Percentiles rank a stretch among this genome's conserved stretches.
These are phyloP conservation scores for Hyperoodon ampullatus DNA, from an alignment of 2,113 vertebrate species.

Conservation along the genomic window DNA sequence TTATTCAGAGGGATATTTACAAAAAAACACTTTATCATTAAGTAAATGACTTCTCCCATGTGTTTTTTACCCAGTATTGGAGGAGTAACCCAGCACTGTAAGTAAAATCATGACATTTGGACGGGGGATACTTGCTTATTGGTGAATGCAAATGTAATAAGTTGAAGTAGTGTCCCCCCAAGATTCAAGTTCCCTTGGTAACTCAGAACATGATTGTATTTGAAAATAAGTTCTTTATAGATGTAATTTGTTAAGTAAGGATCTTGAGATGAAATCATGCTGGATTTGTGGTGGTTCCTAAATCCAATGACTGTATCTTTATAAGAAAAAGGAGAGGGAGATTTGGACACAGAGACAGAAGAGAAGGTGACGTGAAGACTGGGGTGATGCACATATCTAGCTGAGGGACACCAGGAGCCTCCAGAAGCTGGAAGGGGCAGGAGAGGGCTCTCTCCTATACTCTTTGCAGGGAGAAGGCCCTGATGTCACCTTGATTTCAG, in stretches of 20 bases:
- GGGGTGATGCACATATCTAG: not conserved
- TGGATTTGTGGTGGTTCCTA: not conserved
- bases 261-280: not conserved
- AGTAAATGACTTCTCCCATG: not conserved
- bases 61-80: not conserved
- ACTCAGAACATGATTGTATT: not conserved
- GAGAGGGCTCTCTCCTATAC: not conserved
- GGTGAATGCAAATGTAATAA: not conserved
- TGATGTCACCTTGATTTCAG: not conserved
- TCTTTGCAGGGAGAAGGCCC: too few relatives aligned
- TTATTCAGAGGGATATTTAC: not conserved
- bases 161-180: not conserved
- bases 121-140: not conserved
- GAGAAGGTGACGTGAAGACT: not conserved
- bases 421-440: not conserved
- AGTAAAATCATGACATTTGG: not conserved
- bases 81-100: not conserved
- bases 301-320: not conserved
- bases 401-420: not conserved
- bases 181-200: not conserved
- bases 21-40: not conserved
- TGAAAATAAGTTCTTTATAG: not conserved
- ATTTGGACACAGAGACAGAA: not conserved
- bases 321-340: not conserved
- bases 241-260: not conserved